Conservation (phyloP, 2,113 vertebrate genomes). For the Tetrao urogallus region DNA sequence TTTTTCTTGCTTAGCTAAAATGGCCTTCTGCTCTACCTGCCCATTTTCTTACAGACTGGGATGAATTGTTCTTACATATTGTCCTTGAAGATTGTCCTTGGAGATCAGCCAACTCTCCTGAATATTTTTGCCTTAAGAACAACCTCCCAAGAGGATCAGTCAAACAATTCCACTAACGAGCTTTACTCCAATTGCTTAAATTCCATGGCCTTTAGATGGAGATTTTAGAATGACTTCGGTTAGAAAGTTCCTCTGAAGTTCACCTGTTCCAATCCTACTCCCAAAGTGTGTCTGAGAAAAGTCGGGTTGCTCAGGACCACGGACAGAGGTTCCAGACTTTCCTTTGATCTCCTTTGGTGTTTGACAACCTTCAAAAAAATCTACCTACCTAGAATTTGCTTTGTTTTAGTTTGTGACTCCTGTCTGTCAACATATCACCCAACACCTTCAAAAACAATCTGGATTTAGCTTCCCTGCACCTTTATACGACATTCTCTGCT, state of each 20-base stretch:
- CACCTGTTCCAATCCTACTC: rapidly evolving
- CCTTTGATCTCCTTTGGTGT: background rate
- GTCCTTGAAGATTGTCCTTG: background rate
- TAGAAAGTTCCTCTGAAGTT: background rate
- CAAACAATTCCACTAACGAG: background rate
- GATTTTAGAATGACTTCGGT: background rate
- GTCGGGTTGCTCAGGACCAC: background rate
- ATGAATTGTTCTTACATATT: background rate
- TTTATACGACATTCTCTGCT: background rate
- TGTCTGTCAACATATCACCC: background rate
- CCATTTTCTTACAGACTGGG: background rate
- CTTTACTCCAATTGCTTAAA: background rate
- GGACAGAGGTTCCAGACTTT: background rate
- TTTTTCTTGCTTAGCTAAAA: background rate
- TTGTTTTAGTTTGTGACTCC: background rate
- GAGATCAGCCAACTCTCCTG: background rate
- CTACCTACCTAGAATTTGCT: background rate
- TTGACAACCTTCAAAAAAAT: background rate
- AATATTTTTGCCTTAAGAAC: background rate
- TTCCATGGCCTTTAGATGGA: background rate
- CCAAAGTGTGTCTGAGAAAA: rapidly evolving
- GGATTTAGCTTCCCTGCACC: background rate
- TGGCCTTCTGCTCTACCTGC: background rate
- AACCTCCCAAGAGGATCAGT: background rate
- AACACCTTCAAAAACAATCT: background rate